Percentiles rank a stretch among this genome's conserved stretches.
Conservation (phyloP, 2,888 invertebrate species). For the Apodemia mormo region DNA sequence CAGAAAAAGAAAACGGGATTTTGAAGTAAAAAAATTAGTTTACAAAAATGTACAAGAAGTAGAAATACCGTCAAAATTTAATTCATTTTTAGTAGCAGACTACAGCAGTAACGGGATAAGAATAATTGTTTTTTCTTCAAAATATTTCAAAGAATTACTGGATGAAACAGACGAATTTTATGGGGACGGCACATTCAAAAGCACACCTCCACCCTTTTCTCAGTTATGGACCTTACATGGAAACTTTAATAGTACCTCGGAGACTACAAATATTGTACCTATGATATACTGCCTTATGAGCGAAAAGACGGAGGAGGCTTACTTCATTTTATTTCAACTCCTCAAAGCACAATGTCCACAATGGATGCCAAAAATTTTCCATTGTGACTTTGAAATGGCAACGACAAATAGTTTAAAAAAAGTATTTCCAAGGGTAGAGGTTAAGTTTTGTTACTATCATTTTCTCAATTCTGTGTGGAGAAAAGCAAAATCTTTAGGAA, state of each 20-base stretch:
- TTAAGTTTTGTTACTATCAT: conserved; percentile 4
- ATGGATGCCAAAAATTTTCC: background rate
- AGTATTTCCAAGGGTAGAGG: conserved; percentile 4
- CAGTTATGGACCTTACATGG: background rate
- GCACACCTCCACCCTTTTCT: background rate
- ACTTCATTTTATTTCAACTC: conserved; percentile 3
- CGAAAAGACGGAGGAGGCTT: background rate
- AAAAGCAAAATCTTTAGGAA: conserved; percentile 8
- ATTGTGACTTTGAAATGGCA: conserved; percentile 2
- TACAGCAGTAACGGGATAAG: background rate
- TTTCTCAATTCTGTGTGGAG: conserved; percentile 4
- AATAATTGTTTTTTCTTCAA: background rate
- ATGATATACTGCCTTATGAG: too few relatives aligned
- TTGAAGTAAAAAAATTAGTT: conserved; percentile 5
- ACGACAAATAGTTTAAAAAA: conserved; percentile 5
- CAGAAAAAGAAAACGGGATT: conserved; percentile 3
- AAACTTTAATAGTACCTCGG: background rate
- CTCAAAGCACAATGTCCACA: background rate
- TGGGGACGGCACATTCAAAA: background rate
- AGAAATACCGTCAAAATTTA: background rate
- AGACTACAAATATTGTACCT: background rate
- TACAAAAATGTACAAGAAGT: background rate
- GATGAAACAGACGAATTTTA: background rate
- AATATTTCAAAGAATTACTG: background rate
- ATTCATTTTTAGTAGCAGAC: conserved; percentile 4